Conservation (phyloP, 1,140 invertebrate species). For the Platyscapa corneri region DNA sequence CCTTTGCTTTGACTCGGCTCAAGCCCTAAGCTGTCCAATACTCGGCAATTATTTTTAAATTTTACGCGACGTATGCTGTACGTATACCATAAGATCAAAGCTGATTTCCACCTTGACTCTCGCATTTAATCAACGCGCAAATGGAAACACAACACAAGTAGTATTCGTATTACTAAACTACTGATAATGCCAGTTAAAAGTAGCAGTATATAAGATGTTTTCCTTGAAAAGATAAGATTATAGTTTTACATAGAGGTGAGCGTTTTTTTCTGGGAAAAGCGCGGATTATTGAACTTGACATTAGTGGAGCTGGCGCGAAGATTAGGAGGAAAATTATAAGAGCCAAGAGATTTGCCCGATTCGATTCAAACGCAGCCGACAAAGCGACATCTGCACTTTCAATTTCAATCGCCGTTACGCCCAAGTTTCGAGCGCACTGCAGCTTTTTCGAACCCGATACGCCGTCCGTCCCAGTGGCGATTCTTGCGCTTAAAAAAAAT, state of each 20-base stretch:
- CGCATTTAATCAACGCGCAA: not conserved
- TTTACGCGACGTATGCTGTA: not conserved
- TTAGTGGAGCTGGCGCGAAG: not conserved
- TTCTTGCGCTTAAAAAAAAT: not conserved
- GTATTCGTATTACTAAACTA: not conserved
- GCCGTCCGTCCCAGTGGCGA: no score
- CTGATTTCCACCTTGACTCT: not conserved
- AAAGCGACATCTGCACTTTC: no score
- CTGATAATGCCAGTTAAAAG: not conserved
- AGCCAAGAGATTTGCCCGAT: no score
- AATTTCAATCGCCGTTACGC: no score
- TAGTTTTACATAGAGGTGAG: conserved; percentile 4
- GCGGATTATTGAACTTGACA: conserved; percentile 9
- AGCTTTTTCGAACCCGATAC: no score
- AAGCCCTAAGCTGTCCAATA: not conserved
- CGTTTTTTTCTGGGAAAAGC: not conserved
- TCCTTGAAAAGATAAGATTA: conserved; percentile 11
- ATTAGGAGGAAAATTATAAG: no score
- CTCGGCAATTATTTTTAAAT: not conserved
- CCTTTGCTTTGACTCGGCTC: not conserved
- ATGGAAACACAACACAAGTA: not conserved
- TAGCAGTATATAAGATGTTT: not conserved
- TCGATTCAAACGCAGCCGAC: no score
- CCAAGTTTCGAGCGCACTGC: no score
- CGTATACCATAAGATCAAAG: not conserved